These are phyloP conservation scores for Galagoides demidoff DNA, from an alignment of 2,797 vertebrate genomes.

Conservation along the genomic window DNA sequence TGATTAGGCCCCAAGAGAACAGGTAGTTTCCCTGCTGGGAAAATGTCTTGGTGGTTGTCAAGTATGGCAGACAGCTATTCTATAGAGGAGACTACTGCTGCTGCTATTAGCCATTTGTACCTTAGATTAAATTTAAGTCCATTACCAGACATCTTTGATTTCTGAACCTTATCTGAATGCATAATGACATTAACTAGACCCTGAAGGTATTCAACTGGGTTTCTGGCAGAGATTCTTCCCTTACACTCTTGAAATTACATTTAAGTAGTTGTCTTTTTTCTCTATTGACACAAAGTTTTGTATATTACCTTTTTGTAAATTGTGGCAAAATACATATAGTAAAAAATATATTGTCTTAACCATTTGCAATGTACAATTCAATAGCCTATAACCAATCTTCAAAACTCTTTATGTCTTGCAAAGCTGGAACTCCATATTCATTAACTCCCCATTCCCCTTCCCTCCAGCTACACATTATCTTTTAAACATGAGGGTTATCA, in stretches of 20 bases:
- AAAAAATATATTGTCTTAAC: background rate
- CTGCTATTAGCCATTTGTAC: background rate
- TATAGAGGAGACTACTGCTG: background rate
- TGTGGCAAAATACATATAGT: background rate
- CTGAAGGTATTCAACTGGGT: background rate
- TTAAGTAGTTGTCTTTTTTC: constrained; percentile 22
- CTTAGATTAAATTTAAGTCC: constrained; percentile 8
- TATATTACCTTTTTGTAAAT: constrained; percentile 15
- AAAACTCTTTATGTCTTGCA: background rate
- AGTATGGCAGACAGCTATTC: background rate
- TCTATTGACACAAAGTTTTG: background rate
- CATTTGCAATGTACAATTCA: background rate
- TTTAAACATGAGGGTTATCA: background rate
- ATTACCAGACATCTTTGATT: background rate
- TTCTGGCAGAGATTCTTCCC: background rate
- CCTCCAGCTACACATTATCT: background rate
- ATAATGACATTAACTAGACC: background rate
- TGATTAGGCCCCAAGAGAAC: background rate
- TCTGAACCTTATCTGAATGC: background rate
- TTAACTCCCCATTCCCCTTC: background rate
- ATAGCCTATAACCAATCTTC: background rate
- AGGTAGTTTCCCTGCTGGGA: background rate
- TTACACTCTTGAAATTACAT: background rate
- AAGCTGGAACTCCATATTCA: background rate
- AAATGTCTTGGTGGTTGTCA: background rate